Conservation (phyloP, 2,113 vertebrate species). For the Toxostoma redivivum region DNA sequence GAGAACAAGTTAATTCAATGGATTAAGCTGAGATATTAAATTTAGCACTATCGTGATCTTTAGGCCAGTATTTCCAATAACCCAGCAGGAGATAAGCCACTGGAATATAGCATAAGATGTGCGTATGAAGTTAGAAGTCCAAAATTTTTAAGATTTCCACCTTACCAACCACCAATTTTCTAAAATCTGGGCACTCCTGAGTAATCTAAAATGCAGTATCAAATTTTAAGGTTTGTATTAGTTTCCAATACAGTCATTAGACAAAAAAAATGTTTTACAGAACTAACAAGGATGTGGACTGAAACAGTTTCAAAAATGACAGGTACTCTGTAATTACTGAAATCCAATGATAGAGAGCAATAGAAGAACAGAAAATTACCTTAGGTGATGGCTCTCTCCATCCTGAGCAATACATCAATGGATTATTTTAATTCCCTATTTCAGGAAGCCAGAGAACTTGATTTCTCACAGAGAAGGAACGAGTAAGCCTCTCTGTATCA, state of each 20-base stretch:
- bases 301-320: background rate
- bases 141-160: background rate
- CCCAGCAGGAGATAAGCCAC: background rate
- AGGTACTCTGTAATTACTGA: background rate
- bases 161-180: background rate
- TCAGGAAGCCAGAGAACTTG: background rate
- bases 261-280: background rate
- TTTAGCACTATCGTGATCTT: background rate
- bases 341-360: background rate
- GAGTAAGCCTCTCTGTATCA: background rate
- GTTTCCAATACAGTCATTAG: background rate
- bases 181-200: background rate
- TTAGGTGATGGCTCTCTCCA: background rate
- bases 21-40: background rate
- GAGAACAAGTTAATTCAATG: background rate
- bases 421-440: background rate
- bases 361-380: background rate
- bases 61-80: background rate
- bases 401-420: background rate
- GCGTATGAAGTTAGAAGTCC: background rate
- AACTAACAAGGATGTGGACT: background rate
- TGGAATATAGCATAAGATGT: background rate
- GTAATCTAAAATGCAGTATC: background rate
- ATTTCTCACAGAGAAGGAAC: background rate
- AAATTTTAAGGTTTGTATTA: background rate